Evolutionary conservation across 1,140 invertebrate species (phyloP), one percentile per base, ranked within the genome.

Genomic region (Elysia chlorotica): DNA sequence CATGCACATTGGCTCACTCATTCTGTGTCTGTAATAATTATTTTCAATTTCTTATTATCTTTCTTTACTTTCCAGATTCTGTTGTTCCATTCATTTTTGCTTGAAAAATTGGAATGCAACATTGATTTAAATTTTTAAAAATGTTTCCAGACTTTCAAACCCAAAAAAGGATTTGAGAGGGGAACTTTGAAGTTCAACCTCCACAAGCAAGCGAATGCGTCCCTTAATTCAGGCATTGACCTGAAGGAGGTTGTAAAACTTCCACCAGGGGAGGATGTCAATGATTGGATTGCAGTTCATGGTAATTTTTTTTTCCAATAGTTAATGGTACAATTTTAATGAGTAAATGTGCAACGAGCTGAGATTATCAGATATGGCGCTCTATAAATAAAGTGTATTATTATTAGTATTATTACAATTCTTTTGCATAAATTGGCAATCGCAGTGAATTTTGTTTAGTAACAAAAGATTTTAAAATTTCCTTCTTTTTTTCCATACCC

Each of bases 201-300:
- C 25, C 94, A 98, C 81, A 98, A 97, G 86, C 94, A 96, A 82
- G 96, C 95, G 1, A 94, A 96, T 88, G 96, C 96, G 31, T 96
- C 95, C 66, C 88, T 98, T 2, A 95, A 93, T 88, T 96, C 95
- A n/a, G 96, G 96, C 2, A 93, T 97, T 68, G 97, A 98, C 89
- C 89, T 98, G 65, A 90, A 93, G 71, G 89, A 91, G 72, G 95
- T 93, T 28, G 96, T 98, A 0, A 92, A 92, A 83, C 86, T 98
- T 71, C 96, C 96, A 35, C 90, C 90, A 71, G 93, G 93, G 31
- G 96, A 98, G 89, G 93, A 95, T 87, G 84, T 95, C 5, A 95
- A 96, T 86, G 96, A 98, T 86, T 98, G 96, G 96, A 92, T 97
- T 57, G 96, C 96, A 23, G 96, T 98, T 31, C 95, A 98, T 90